Conservation (phyloP, 2,797 vertebrate species). For the Syndactyla subalaris region DNA sequence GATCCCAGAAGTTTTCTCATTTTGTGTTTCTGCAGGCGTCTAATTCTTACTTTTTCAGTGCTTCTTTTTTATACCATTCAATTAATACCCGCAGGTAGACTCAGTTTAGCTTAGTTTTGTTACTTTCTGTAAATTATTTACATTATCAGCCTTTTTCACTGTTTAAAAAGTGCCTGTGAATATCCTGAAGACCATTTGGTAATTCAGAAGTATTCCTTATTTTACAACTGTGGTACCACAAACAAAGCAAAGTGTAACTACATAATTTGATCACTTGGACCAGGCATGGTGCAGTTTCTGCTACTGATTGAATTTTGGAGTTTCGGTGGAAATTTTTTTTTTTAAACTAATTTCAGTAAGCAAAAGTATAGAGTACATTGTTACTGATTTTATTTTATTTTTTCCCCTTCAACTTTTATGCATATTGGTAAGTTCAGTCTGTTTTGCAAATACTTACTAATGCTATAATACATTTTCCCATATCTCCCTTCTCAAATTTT, state of each 20-base stretch:
- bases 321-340: neutral
- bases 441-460: constrained; percentile 77
- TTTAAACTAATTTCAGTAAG: neutral
- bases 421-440: constrained; percentile 71
- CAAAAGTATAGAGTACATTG: neutral
- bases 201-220: neutral
- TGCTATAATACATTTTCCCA: constrained; percentile 75
- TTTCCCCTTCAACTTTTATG: constrained; percentile 49
- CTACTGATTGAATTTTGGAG: neutral
- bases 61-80: neutral
- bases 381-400: neutral
- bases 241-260: neutral
- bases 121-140: neutral
- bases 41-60: neutral
- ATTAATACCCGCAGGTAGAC: neutral
- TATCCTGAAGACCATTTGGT: neutral
- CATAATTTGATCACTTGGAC: neutral
- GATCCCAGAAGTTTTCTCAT: neutral
- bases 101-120: neutral
- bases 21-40: neutral
- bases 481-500: constrained; percentile 76
- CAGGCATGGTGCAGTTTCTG: neutral
- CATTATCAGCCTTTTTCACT: neutral
- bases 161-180: neutral
- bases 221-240: neutral